A percentile compares a stretch with the other conserved stretches of the same genome.
Evolutionary conservation across 1,140 invertebrate genomes (phyloP).

Genomic region (Bursaphelenchus mucronatus): DNA sequence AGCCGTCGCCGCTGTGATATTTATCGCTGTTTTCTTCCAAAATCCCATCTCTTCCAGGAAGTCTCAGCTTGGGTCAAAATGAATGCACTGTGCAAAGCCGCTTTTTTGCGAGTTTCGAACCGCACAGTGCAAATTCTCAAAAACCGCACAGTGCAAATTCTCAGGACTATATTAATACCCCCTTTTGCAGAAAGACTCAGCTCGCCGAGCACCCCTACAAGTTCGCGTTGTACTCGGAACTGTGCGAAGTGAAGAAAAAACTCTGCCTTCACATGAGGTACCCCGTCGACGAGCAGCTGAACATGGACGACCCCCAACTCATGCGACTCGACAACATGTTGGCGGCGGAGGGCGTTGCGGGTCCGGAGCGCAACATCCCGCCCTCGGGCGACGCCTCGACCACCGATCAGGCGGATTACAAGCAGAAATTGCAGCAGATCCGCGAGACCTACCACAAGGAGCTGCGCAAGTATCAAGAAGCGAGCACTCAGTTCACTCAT

Average conservation of each 20-base stretch:
- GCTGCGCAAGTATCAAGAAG: slow-evolving; percentile 96
- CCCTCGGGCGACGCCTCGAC: slow-evolving; percentile 81
- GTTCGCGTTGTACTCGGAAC: background rate
- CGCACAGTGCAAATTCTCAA: too few species aligned
- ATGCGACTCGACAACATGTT: slow-evolving; percentile 99
- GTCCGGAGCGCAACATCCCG: slow-evolving; percentile 84
- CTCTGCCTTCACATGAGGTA: too few species aligned
- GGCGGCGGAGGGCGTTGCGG: slow-evolving; percentile 94
- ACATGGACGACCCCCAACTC: slow-evolving; percentile 76
- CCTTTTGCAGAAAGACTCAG: too few species aligned
- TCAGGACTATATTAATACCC: too few species aligned
- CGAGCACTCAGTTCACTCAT: slow-evolving; percentile 96
- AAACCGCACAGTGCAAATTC: too few species aligned
- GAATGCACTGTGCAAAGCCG: too few species aligned
- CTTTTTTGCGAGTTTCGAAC: too few species aligned
- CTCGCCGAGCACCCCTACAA: slow-evolving; percentile 6
- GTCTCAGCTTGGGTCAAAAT: too few species aligned
- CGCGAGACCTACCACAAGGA: slow-evolving; percentile 97
- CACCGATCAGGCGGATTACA: slow-evolving; percentile 96
- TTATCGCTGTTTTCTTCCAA: too few species aligned
- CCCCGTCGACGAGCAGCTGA: too few species aligned
- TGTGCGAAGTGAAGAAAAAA: slow-evolving; percentile 1
- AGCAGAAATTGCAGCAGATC: slow-evolving; percentile 95
- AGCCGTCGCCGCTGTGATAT: too few species aligned
- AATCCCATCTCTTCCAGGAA: too few species aligned